Conservation (phyloP, 2,888 invertebrate genomes). For the Lampropteryx suffumata region DNA sequence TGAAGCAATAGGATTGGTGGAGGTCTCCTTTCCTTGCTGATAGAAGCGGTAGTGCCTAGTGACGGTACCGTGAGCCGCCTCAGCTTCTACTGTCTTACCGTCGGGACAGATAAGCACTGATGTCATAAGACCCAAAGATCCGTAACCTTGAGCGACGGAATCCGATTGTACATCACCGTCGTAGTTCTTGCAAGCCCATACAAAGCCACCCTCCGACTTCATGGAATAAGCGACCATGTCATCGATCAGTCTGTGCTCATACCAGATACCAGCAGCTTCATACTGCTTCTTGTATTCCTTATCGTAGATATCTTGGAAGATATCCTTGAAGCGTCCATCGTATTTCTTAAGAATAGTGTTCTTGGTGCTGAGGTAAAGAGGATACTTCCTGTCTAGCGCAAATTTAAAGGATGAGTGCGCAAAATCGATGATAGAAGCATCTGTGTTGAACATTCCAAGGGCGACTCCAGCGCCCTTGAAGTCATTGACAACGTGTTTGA, state of each 20-base stretch:
- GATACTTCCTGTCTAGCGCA: conserved; percentile 92
- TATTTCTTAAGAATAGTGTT: conserved; percentile 98
- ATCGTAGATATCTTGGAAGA: conserved; percentile 97
- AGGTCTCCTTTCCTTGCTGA: conserved; percentile 98
- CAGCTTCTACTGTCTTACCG: conserved; percentile 98
- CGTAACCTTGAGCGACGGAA: conserved; percentile 98
- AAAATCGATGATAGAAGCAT: conserved; percentile 95
- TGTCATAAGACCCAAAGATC: conserved; percentile 98
- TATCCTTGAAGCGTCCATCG: conserved; percentile 98
- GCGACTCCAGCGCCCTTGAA: conserved; percentile 96
- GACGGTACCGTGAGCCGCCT: conserved; percentile 99
- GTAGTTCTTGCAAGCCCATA: conserved; percentile 99
- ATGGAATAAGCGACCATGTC: conserved; percentile 99
- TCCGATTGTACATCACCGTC: conserved; percentile 99
- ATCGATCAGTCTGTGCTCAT: conserved; percentile 98
- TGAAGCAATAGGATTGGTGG: conserved; percentile 99
- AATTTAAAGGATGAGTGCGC: conserved; percentile 97
- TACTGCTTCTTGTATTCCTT: conserved; percentile 92
- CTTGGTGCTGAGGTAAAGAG: conserved; percentile 97
- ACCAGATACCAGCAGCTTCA: conserved; percentile 96
- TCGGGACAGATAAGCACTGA: conserved; percentile 98
- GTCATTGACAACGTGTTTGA: conserved; percentile 90
- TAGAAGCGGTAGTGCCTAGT: conserved; percentile 95
- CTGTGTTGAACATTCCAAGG: conserved; percentile 98
- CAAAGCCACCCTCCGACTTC: conserved; percentile 99